Evolutionary conservation across 2,888 invertebrate species (phyloP), one percentile per base, ranked within the genome.

Genomic region (Macrosoma leucophasiata): DNA sequence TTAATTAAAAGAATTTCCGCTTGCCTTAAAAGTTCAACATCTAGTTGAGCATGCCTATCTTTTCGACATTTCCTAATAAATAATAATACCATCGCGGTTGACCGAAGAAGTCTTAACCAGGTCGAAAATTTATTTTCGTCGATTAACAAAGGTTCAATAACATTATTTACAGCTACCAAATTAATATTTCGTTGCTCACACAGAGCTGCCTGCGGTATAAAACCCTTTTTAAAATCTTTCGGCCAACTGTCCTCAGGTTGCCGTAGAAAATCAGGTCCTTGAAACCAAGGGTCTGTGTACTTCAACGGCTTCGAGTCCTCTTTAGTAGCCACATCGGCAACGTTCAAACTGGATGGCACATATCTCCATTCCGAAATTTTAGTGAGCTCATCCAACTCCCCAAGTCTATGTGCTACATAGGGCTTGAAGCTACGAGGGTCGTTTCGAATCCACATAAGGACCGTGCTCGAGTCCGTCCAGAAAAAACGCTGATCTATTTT

Each of bases 401-500:
- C 37, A 1, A 37, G 17, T 12, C 37, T 25, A 22, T 32, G 32
- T 2, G 37, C 32, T 8, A 37, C 37, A 10, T 18, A 37, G 4
- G 32, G 28, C 10, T 37, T 37, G 18, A 26, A 37, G 8, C 10
- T 27, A 2, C 33, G 17, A 8, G 37, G 33, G 13, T 37, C 36
- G 15, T 31, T 31, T 3, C 31, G 21, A 8, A 36, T 20, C 36
- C 31, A 36, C 11, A 19, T 13, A 4, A 35, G 18, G 3, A 32
- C 36, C 7, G 36, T 32, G 14, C 23, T 31, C 1, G 36, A 31
- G 19, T 36, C 37, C 6, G 37, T 33, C 37, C 33, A 37, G 13
- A 33, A 29, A 18, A 27, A 33, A 9, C 33, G 23, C 12, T 37
- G 13, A 7, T 21, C 13, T 11, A 21, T 11, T 7, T 13, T 21